Evolutionary conservation across 2,797 vertebrate genomes (phyloP).

Genomic region (Gymnothorax javanicus): DNA sequence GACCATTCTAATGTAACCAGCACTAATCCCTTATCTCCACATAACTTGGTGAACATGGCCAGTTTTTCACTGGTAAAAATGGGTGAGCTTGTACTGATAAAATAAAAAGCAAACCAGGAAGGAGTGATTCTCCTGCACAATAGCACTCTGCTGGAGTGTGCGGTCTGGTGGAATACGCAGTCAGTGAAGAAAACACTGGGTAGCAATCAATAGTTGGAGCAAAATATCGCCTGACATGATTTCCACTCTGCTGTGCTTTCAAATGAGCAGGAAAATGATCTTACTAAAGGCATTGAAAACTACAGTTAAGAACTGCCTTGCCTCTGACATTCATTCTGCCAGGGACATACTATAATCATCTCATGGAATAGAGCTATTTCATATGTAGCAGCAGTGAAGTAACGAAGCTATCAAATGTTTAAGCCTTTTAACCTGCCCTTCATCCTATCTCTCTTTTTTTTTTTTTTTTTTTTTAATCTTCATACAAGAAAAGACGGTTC

Average conservation of each 20-base stretch:
- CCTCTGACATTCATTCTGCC: not conserved
- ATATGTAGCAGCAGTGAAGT: not conserved
- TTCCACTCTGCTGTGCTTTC: not conserved
- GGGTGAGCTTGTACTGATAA: constrained; percentile 10
- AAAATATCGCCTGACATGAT: not conserved
- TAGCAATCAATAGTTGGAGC: not conserved
- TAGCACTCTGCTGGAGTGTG: not conserved
- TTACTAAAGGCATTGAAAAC: not conserved
- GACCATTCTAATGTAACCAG: not conserved
- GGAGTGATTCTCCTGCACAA: constrained; percentile 9
- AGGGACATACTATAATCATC: not conserved
- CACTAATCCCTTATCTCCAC: not conserved
- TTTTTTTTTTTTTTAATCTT: not conserved
- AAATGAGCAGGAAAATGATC: not conserved
- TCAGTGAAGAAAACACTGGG: not conserved
- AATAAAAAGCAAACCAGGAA: constrained; percentile 2
- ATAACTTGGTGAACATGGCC: not conserved
- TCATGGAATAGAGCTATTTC: not conserved
- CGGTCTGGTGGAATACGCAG: not conserved
- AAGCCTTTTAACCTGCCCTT: not conserved
- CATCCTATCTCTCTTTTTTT: not conserved
- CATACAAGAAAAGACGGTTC: not conserved
- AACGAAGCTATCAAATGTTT: not conserved
- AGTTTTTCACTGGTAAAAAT: constrained; percentile 13
- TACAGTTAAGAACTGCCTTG: not conserved